phyloP scores from a whole-genome alignment of 2,888 invertebrate genomes.

The Aporophyla lueneburgensis region DNA sequence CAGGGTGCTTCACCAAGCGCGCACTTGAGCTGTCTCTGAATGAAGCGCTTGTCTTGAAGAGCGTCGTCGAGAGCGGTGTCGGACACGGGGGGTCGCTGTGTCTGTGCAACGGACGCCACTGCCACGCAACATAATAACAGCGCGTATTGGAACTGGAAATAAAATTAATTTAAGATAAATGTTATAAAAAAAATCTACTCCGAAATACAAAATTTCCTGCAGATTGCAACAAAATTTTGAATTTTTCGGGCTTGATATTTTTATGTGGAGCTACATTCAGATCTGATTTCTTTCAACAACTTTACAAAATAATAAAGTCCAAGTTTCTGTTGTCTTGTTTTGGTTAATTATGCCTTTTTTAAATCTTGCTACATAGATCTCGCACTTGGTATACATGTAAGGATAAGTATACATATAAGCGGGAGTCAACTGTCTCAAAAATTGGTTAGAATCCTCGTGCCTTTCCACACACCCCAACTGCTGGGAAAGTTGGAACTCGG shows the following conservation, averaged over 20 bases:
- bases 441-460: not conserved
- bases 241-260: not conserved
- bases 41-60: conserved; percentile 93
- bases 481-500: no score
- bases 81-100: conserved; percentile 88
- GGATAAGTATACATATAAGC: not conserved
- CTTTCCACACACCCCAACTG: not conserved
- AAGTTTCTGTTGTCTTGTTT: not conserved
- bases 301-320: conserved; percentile 3
- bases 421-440: not conserved
- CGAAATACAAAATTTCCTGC: not conserved
- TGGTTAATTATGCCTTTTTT: not conserved
- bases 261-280: not conserved
- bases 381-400: not conserved
- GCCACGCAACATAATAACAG: conserved; percentile 73
- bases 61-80: conserved; percentile 93
- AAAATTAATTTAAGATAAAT: not conserved
- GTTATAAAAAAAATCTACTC: not conserved
- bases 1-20: conserved; percentile 94
- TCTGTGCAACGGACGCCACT: conserved; percentile 75
- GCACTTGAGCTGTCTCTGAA: conserved; percentile 93
- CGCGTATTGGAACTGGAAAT: conserved; percentile 76
- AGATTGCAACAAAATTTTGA: not conserved
- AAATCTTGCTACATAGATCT: not conserved
- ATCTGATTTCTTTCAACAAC: not conserved